Evolutionary conservation across 2,797 vertebrate genomes (phyloP).

Genomic region (Ibycter americanus): DNA sequence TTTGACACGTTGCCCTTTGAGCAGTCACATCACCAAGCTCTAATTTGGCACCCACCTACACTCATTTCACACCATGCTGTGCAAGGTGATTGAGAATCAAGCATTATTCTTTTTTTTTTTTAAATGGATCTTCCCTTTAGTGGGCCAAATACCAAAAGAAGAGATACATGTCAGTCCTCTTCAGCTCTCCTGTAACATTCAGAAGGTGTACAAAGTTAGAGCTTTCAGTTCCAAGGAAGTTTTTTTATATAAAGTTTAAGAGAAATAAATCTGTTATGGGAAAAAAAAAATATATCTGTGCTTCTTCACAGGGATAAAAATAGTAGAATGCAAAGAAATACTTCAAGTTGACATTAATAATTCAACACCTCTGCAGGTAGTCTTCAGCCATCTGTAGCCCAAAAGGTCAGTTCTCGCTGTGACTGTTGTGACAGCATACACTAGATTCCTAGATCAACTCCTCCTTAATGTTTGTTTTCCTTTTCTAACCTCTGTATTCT

Average conservation of each 20-base stretch:
- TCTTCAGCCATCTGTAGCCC: slow-evolving; percentile 14
- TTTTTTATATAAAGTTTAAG: not conserved
- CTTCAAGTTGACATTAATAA: not conserved
- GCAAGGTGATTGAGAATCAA: not conserved
- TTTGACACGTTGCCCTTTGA: not conserved
- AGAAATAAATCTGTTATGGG: not conserved
- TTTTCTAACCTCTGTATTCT: not conserved
- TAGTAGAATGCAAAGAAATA: not conserved
- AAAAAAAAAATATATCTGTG: not conserved
- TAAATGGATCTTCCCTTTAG: not conserved
- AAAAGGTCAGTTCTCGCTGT: not conserved
- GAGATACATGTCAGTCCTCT: not conserved
- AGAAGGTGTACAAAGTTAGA: not conserved
- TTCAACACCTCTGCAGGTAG: not conserved
- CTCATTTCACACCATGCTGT: not conserved
- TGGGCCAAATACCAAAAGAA: not conserved
- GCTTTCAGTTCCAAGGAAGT: not conserved
- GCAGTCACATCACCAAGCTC: not conserved
- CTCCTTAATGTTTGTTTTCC: not conserved
- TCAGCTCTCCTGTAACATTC: not conserved
- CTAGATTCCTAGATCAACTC: not conserved
- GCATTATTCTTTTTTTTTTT: not conserved
- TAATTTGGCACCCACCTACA: not conserved
- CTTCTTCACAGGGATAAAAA: not conserved
- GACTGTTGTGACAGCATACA: not conserved